Conservation (phyloP, 1,140 invertebrate species). For the Drosophila persimilis region DNA sequence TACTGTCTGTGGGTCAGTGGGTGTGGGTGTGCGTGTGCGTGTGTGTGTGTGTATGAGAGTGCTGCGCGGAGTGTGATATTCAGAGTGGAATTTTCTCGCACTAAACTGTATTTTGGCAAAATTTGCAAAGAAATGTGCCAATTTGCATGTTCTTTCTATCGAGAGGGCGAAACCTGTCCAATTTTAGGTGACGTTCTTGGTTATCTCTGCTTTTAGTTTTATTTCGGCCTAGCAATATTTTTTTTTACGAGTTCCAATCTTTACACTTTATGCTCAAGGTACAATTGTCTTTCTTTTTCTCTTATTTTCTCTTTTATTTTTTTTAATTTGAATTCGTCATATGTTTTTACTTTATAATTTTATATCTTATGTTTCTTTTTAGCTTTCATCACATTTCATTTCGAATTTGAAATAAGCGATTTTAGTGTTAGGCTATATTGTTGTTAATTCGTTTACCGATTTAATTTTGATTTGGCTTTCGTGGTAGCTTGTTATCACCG, state of each 20-base stretch:
- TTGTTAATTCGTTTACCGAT: conserved; percentile 56
- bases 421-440: conserved; percentile 51
- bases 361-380: conserved; percentile 38
- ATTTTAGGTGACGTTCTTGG: conserved; percentile 37
- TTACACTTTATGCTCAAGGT: conserved; percentile 70
- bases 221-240: conserved; percentile 51
- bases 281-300: conserved; percentile 62
- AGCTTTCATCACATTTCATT: conserved; percentile 74
- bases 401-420: conserved; percentile 63
- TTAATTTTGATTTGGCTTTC: conserved; percentile 80
- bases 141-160: conserved; percentile 37
- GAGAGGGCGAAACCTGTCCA: conserved; percentile 69
- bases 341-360: conserved; percentile 43
- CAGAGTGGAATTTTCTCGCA: conserved; percentile 27
- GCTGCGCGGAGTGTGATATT: conserved; percentile 18
- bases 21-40: conserved; percentile 11
- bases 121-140: conserved; percentile 71
- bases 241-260: conserved; percentile 64
- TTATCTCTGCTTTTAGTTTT: conserved; percentile 27
- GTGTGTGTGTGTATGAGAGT: conserved; percentile 20
- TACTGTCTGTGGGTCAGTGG: conserved; percentile 18
- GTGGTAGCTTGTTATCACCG: conserved; percentile 72
- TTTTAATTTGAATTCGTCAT: conserved; percentile 59
- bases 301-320: conserved; percentile 42
- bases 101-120: conserved; percentile 78